Evolutionary conservation across 1,140 invertebrate genomes (phyloP).

Genomic region (Macrotrachela quadricornifera): DNA sequence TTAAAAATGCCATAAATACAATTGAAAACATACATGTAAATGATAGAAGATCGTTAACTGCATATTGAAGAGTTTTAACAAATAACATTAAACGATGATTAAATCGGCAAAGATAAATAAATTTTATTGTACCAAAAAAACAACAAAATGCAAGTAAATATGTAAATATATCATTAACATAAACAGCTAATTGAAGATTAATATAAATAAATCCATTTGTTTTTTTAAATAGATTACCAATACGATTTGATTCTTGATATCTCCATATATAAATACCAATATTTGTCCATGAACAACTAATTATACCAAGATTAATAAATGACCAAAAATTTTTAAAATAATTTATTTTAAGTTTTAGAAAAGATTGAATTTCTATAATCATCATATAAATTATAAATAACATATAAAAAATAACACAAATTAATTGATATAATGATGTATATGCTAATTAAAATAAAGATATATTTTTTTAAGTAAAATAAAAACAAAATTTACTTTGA

Average conservation of each 20-base stretch:
- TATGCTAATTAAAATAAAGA: too few relatives aligned
- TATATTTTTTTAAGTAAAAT: too few relatives aligned
- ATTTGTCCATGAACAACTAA: constrained; percentile 25
- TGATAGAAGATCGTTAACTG: constrained; percentile 19
- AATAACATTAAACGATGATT: constrained; percentile 30
- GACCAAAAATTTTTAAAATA: constrained; percentile 35
- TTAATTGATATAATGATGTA: too few relatives aligned
- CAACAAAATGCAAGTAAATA: constrained; percentile 30
- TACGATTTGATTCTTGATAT: background rate
- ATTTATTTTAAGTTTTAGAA: constrained; percentile 20
- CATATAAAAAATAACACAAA: constrained; percentile 12
- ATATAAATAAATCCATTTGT: constrained; percentile 34
- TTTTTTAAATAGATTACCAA: constrained; percentile 25
- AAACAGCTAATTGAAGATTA: constrained; percentile 31
- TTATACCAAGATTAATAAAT: constrained; percentile 28
- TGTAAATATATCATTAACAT: constrained; percentile 32
- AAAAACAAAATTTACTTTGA: too few relatives aligned
- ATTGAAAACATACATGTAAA: constrained; percentile 25
- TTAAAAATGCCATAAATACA: constrained; percentile 24
- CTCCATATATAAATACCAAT: constrained; percentile 14
- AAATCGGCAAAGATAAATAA: constrained; percentile 33
- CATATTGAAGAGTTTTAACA: constrained; percentile 18
- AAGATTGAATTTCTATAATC: constrained; percentile 16
- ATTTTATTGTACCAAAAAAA: constrained; percentile 35
- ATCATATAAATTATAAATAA: constrained; percentile 25